Evolutionary conservation across 2,888 invertebrate genomes (phyloP).

Genomic region (Enoplolaimus lenunculus): DNA sequence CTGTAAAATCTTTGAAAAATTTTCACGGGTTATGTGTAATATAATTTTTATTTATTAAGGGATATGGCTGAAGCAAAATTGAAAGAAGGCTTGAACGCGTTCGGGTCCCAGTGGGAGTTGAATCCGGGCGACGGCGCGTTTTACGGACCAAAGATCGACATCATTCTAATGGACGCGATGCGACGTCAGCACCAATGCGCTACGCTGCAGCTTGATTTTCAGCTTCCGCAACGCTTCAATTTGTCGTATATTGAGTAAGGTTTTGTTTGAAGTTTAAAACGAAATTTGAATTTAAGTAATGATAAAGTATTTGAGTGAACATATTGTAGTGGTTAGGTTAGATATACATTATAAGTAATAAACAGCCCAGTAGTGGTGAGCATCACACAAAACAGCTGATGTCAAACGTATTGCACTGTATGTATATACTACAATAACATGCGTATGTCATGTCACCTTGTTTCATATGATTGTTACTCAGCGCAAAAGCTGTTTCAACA

Average conservation of each 20-base stretch:
- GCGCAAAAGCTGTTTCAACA: too few species aligned
- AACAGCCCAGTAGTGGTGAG: too few species aligned
- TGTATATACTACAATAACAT: too few species aligned
- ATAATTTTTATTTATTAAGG: slow-evolving; percentile 22
- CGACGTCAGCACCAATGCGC: slow-evolving; percentile 82
- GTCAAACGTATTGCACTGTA: too few species aligned
- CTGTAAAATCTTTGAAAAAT: slow-evolving; percentile 13
- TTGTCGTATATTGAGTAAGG: slow-evolving; percentile 51
- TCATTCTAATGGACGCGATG: slow-evolving; percentile 57
- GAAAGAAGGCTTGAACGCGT: slow-evolving; percentile 53
- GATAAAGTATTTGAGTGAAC: too few species aligned
- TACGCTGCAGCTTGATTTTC: slow-evolving; percentile 95
- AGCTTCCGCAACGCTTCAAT: slow-evolving; percentile 79
- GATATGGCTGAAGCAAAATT: slow-evolving; percentile 52
- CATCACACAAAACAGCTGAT: too few species aligned
- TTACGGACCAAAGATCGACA: slow-evolving; percentile 73
- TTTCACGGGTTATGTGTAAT: slow-evolving; percentile 2
- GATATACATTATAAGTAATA: too few species aligned
- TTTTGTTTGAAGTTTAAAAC: slow-evolving; percentile 17
- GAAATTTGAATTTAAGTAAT: too few species aligned
- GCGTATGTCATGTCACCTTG: too few species aligned
- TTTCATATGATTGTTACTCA: too few species aligned
- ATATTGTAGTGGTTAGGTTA: too few species aligned
- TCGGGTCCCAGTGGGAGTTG: slow-evolving; percentile 50
- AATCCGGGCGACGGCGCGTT: slow-evolving; percentile 93